Percentiles rank a stretch among this genome's conserved stretches.
Evolutionary conservation across 2,888 invertebrate genomes (phyloP).

Genomic region (Petrophora chlorosata): DNA sequence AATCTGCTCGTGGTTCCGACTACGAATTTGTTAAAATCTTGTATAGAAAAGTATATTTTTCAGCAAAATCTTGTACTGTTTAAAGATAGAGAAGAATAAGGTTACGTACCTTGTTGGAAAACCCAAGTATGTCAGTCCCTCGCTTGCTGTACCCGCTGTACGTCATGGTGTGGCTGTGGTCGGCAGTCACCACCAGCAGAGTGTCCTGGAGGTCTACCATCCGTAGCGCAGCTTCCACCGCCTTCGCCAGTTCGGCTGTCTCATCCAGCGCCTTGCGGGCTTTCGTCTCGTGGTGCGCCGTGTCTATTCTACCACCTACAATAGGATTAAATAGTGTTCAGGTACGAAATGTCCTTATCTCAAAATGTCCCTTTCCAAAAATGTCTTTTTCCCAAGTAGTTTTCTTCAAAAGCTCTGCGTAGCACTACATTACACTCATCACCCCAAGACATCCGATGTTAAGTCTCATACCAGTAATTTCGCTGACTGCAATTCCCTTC

Average conservation of each 20-base stretch:
- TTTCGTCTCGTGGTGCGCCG: conserved; percentile 87
- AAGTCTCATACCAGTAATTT: too few species aligned
- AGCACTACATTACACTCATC: too few species aligned
- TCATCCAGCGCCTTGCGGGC: conserved; percentile 90
- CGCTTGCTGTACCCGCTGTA: conserved; percentile 89
- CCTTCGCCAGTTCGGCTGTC: conserved; percentile 89
- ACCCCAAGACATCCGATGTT: too few species aligned
- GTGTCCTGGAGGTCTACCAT: conserved; percentile 88
- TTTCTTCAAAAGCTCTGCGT: too few species aligned
- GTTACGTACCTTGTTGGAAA: conserved; percentile 60
- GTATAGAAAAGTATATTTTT: too few species aligned
- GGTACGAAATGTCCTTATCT: too few species aligned
- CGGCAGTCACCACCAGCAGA: conserved; percentile 90
- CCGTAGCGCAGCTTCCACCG: conserved; percentile 85
- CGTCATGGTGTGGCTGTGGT: conserved; percentile 91
- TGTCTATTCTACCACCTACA: conserved; percentile 86
- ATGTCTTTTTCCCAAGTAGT: too few species aligned
- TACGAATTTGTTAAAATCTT: too few species aligned
- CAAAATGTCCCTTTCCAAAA: too few species aligned
- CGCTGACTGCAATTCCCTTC: too few species aligned
- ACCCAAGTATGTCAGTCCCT: conserved; percentile 73
- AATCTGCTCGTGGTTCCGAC: too few species aligned
- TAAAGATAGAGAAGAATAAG: background rate
- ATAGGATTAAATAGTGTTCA: background rate
- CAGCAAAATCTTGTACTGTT: background rate